phyloP scores from a whole-genome alignment of 1,140 invertebrate genomes.

The Dufourea novaeangliae region DNA sequence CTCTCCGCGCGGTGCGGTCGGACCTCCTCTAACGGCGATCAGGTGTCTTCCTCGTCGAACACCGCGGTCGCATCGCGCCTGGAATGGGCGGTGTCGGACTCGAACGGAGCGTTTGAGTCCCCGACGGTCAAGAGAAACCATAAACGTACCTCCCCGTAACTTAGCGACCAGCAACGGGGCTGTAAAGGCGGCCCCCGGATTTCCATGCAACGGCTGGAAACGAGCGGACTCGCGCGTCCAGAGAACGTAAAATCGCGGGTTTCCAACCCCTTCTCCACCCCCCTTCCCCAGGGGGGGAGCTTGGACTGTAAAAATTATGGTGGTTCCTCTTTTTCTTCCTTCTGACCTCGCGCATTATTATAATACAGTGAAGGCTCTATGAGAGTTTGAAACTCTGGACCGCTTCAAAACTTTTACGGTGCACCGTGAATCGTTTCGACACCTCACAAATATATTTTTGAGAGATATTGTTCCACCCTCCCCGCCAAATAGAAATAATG shows the following conservation, averaged over 20 bases:
- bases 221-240: conserved; percentile 65
- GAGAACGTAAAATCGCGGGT: conserved; percentile 71
- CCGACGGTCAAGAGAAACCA: conserved; percentile 56
- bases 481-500: no score
- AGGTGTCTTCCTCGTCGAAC: conserved; percentile 52
- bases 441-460: no score
- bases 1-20: conserved; percentile 24
- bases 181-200: conserved; percentile 70
- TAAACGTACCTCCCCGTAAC: conserved; percentile 77
- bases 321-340: neutral
- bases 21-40: conserved; percentile 53
- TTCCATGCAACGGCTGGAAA: conserved; percentile 73
- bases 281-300: no score
- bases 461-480: no score
- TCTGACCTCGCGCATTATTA: no score
- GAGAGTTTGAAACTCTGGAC: no score
- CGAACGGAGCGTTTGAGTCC: conserved; percentile 14
- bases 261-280: conserved; percentile 16
- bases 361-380: no score
- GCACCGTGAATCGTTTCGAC: no score
- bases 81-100: conserved; percentile 52
- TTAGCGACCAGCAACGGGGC: conserved; percentile 64
- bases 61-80: conserved; percentile 13
- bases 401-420: no score
- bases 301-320: neutral